Conservation (phyloP, 1,140 invertebrate species). For the Neodiprion lecontei region DNA sequence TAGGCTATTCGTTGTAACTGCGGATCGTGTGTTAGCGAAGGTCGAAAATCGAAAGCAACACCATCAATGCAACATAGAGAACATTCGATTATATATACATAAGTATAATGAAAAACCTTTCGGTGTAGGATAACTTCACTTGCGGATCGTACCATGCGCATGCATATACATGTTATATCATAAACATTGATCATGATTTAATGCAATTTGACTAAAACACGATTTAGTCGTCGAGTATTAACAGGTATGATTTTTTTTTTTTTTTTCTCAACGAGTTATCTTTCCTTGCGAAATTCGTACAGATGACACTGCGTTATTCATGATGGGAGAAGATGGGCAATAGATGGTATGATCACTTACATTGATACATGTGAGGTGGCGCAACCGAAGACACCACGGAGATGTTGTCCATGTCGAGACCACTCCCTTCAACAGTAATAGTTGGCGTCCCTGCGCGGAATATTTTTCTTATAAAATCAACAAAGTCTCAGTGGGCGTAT, state of each 20-base stretch:
- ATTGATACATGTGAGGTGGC: slow-evolving; percentile 79
- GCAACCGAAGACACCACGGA: slow-evolving; percentile 77
- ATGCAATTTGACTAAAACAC: slow-evolving; percentile 9
- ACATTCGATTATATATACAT: slow-evolving; percentile 26
- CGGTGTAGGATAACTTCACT: slow-evolving; percentile 24
- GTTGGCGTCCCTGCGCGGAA: slow-evolving; percentile 68
- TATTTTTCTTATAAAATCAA: slow-evolving; percentile 29
- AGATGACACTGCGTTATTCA: slow-evolving; percentile 19
- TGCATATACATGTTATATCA: slow-evolving; percentile 20
- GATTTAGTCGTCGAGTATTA: background rate
- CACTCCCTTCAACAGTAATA: slow-evolving; percentile 69
- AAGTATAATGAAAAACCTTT: background rate
- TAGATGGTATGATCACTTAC: slow-evolving; percentile 66
- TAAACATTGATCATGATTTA: slow-evolving; percentile 26
- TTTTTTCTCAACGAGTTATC: background rate
- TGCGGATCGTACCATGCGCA: slow-evolving; percentile 41
- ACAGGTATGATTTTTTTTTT: slow-evolving; percentile 9
- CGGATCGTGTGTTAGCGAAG: too few species aligned
- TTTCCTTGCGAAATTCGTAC: slow-evolving; percentile 11
- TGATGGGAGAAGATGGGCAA: slow-evolving; percentile 22
- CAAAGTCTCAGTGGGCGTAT: background rate
- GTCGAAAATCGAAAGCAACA: slow-evolving; percentile 18
- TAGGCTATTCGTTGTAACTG: too few species aligned
- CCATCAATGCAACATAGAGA: slow-evolving; percentile 39
- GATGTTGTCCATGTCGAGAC: slow-evolving; percentile 76